Percentiles rank a stretch among this genome's conserved stretches.
Conservation (phyloP, 2,888 invertebrate species). For the Hypomecis punctinalis region DNA sequence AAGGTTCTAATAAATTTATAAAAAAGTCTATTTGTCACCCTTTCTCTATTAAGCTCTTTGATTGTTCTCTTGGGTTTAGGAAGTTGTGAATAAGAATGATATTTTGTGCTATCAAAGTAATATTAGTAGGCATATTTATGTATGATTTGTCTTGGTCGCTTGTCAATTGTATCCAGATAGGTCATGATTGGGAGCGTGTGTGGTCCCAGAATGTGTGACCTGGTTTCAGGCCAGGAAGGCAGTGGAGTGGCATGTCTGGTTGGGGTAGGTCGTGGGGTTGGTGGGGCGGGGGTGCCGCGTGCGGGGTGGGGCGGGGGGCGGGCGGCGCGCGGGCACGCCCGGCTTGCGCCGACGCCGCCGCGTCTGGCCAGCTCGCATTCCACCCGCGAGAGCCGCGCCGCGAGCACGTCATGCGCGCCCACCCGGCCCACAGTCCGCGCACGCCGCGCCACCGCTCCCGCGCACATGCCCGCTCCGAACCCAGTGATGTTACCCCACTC, state of each 20-base stretch:
- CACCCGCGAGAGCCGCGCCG: conserved; percentile 68
- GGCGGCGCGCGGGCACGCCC: conserved; percentile 45
- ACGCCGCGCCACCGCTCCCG: conserved; percentile 65
- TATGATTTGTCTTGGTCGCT: too few species aligned
- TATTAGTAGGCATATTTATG: too few species aligned
- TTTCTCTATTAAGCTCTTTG: too few species aligned
- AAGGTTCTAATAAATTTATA: too few species aligned
- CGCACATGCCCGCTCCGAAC: conserved; percentile 62
- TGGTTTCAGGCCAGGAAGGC: not conserved
- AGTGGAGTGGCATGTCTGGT: conserved; percentile 40
- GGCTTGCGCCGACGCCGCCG: conserved; percentile 65
- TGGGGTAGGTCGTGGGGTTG: conserved; percentile 47
- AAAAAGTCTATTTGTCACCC: too few species aligned
- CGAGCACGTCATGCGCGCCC: conserved; percentile 67
- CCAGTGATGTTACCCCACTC: conserved; percentile 79
- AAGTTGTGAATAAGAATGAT: too few species aligned
- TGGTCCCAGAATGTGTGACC: too few species aligned
- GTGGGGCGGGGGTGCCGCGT: conserved; percentile 47
- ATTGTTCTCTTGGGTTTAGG: too few species aligned
- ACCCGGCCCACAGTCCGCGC: conserved; percentile 52
- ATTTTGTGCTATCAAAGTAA: too few species aligned
- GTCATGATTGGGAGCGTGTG: too few species aligned
- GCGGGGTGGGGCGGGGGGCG: conserved; percentile 44
- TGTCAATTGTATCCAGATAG: too few species aligned
- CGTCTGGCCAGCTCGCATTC: conserved; percentile 66